Base-by-base conservation (phyloP, 2,797 vertebrate species). In the Neosilurus hyrtlii region DNA sequence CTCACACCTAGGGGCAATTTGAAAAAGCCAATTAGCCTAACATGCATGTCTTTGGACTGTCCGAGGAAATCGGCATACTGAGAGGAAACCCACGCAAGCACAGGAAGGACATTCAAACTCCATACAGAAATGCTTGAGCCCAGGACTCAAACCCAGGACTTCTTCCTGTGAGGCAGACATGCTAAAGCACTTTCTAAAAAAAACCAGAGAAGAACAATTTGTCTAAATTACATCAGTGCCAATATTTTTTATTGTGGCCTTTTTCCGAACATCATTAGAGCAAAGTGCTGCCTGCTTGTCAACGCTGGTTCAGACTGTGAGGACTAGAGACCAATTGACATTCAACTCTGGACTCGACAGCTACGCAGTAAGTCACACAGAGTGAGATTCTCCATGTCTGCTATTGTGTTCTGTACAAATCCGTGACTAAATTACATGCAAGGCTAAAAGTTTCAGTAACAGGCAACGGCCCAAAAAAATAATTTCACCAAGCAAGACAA, bases 321-420 rank as follows among this genome's bases (percentile, higher is more conserved):
- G 52, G 52, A 54, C 51, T 30, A 57, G 72, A 74, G 54, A 37
- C 54, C 54, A 59, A 35, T 22, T 75, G 73, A 75, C 73, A 75
- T 75, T 59, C 59, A 37, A 37, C 16, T 59, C n/a, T 35, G 26
- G 15, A 57, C 20, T 57, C 1, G 5, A 75, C 54, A 37, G 14
- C 54, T 20, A 35, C 24, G 6, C 22, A 4, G 2, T 74, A 5
- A 35, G 11, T 16, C 52, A 10, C 52, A 56, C 24, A 2, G 24
- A 11, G 9, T 30, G 52, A 56, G 26, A 16, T 30, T 37, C 4
- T 6, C 20, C 49, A 49, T 70, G 49, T 49, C 22, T n/a, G 67
- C 7, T 49, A 68, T 5, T 22, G 35, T 20, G 8, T 68, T 68
- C 30, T 72, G 8, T 54, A 26, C 51, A 74, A 35, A 35, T 74